phyloP scores from a whole-genome alignment of 2,113 vertebrate genomes.

The Cathartes aura region DNA sequence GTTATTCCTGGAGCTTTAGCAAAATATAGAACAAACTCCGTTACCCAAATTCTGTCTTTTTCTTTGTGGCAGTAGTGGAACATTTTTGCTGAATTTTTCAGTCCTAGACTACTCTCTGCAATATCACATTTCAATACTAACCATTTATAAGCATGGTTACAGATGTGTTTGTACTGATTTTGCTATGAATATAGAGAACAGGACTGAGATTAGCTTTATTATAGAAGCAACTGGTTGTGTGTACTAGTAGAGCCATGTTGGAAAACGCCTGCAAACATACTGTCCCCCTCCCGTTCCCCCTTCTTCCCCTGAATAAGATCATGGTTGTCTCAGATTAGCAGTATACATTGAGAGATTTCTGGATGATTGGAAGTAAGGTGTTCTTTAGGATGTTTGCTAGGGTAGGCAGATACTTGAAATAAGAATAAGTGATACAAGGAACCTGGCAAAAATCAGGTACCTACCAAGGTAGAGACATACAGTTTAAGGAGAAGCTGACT shows the following conservation, averaged over 20 bases:
- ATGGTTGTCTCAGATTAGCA: not conserved
- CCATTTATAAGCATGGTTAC: not conserved
- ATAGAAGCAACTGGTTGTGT: not conserved
- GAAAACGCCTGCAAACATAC: not conserved
- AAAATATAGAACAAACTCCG: not conserved
- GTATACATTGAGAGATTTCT: not conserved
- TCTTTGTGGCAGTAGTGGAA: not conserved
- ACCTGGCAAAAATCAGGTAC: not conserved
- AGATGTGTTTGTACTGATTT: not conserved
- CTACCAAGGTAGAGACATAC: not conserved
- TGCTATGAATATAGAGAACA: not conserved
- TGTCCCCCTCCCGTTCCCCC: fast-evolving
- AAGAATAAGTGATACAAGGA: not conserved
- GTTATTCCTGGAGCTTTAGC: not conserved
- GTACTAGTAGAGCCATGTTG: not conserved
- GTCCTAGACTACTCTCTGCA: not conserved
- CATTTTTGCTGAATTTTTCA: not conserved
- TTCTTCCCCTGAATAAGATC: not conserved
- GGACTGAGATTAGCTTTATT: not conserved
- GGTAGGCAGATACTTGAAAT: not conserved
- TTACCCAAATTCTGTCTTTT: not conserved
- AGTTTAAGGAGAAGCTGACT: not conserved
- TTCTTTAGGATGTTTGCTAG: not conserved
- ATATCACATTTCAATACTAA: not conserved
- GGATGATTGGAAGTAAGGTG: not conserved